Conservation (phyloP, 2,888 invertebrate species). For the Agriopis aurantiaria region DNA sequence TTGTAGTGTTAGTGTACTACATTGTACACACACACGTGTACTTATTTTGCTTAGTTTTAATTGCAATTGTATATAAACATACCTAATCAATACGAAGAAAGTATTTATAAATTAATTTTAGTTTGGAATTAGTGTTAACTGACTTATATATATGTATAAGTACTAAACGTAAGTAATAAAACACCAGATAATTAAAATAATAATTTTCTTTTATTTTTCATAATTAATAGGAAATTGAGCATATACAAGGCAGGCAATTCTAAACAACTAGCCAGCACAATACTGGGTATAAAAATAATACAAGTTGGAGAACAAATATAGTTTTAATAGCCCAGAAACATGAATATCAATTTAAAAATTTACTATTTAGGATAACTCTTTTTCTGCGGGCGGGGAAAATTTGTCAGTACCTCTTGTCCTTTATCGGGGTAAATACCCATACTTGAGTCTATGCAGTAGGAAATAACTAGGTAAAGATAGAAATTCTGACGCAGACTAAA, state of each 20-base stretch:
- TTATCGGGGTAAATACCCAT: too few species aligned
- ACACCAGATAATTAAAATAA: neutral
- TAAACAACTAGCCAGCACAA: neutral
- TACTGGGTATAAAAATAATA: neutral
- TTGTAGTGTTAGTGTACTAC: too few species aligned
- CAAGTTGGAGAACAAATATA: neutral
- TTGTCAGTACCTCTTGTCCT: too few species aligned
- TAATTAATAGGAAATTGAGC: neutral
- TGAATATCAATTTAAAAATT: too few species aligned
- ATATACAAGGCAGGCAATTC: constrained; percentile 2
- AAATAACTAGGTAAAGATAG: too few species aligned
- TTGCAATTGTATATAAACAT: neutral
- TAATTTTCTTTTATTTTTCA: constrained; percentile 5
- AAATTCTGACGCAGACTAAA: too few species aligned
- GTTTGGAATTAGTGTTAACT: neutral
- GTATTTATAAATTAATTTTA: neutral
- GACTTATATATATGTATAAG: neutral
- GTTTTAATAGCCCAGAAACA: neutral
- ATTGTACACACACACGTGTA: too few species aligned
- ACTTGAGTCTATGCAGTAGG: too few species aligned
- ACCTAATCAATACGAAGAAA: neutral
- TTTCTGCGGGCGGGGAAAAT: too few species aligned
- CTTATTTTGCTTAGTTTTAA: too few species aligned
- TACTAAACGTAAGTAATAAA: constrained; percentile 5
- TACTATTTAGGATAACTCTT: too few species aligned